A percentile compares a stretch with the other conserved stretches of the same genome.
Conservation (phyloP, 2,888 invertebrate species). For the Barypeithes pellucidus region DNA sequence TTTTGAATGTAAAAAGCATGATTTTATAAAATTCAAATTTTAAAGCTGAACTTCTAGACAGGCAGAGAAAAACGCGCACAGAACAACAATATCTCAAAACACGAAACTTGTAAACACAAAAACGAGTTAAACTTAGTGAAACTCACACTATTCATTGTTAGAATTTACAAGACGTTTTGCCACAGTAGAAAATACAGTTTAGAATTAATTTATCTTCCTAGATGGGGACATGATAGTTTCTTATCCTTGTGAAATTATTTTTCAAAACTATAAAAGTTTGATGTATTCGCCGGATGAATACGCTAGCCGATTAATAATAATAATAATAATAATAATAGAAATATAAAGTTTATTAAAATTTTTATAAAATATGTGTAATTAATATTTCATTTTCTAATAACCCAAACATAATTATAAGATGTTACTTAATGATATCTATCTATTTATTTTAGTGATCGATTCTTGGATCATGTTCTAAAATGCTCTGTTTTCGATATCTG, state of each 20-base stretch:
- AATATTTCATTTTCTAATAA: too few relatives aligned
- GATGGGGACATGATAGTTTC: background rate
- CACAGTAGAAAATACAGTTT: conserved; percentile 25
- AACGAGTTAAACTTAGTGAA: conserved; percentile 32
- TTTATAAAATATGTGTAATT: too few relatives aligned
- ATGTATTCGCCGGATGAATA: too few relatives aligned
- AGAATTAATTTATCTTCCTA: conserved; percentile 13
- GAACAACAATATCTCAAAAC: conserved; percentile 38
- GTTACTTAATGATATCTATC: too few relatives aligned
- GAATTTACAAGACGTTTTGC: conserved; percentile 39
- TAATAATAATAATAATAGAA: too few relatives aligned
- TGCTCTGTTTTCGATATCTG: too few relatives aligned
- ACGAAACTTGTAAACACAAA: conserved; percentile 34
- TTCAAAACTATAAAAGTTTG: too few relatives aligned
- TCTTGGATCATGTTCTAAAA: too few relatives aligned
- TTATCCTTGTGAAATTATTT: background rate
- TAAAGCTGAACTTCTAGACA: background rate
- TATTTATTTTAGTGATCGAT: too few relatives aligned
- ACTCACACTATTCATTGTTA: conserved; percentile 46
- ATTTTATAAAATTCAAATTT: conserved; percentile 1
- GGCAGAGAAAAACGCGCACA: conserved; percentile 6
- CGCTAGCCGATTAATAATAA: too few relatives aligned
- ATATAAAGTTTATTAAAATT: too few relatives aligned
- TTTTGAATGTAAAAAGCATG: conserved; percentile 1
- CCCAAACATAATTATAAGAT: too few relatives aligned